Percentiles rank a stretch among this genome's conserved stretches.
Conservation (phyloP, 2,888 invertebrate species). For the Griposia aprilina region DNA sequence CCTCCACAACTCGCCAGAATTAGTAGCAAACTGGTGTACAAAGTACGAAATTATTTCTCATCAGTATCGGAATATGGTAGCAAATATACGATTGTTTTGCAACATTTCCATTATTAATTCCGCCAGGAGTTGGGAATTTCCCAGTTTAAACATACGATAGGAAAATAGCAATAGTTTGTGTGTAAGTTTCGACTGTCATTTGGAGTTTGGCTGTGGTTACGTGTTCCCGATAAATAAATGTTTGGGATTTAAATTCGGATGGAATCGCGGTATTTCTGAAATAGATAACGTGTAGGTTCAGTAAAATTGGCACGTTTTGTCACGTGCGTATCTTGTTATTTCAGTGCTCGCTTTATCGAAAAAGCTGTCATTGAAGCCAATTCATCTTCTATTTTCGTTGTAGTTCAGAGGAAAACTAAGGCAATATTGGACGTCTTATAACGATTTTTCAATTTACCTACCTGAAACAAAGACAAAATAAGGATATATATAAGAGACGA, state of each 20-base stretch:
- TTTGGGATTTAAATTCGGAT: slow-evolving; percentile 12
- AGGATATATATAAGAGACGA: neutral
- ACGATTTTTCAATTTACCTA: too few species aligned
- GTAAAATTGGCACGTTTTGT: slow-evolving; percentile 27
- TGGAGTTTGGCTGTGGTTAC: slow-evolving; percentile 41
- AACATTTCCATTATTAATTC: slow-evolving; percentile 65
- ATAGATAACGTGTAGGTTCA: slow-evolving; percentile 13
- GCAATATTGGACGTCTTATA: neutral
- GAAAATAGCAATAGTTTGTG: slow-evolving; percentile 60
- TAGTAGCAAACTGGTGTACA: slow-evolving; percentile 46
- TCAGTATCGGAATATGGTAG: slow-evolving; percentile 60
- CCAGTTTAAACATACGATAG: slow-evolving; percentile 58
- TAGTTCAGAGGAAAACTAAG: neutral
- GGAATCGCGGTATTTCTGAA: slow-evolving; percentile 1
- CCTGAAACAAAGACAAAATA: neutral
- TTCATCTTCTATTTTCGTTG: neutral
- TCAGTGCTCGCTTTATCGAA: slow-evolving; percentile 5
- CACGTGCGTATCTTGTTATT: slow-evolving; percentile 29
- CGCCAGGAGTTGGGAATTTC: slow-evolving; percentile 49
- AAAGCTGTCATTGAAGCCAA: neutral
- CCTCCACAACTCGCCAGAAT: slow-evolving; percentile 32
- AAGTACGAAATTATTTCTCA: slow-evolving; percentile 64
- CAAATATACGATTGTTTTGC: slow-evolving; percentile 63
- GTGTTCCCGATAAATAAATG: slow-evolving; percentile 50
- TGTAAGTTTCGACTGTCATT: slow-evolving; percentile 49